Conservation (phyloP, 2,888 invertebrate genomes). For the Drosophila eohydei region DNA sequence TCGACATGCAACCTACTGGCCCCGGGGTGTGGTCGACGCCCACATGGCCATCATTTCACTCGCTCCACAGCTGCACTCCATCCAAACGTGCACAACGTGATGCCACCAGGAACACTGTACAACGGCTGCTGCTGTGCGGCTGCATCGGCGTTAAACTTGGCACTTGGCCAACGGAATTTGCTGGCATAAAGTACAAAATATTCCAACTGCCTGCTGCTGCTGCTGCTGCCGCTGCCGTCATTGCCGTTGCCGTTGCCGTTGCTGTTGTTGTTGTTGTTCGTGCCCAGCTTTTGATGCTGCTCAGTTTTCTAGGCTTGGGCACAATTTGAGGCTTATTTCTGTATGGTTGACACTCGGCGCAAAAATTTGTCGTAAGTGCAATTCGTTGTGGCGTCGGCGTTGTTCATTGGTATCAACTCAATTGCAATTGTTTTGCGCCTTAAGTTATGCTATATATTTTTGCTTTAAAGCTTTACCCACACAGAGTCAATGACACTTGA, state of each 20-base stretch:
- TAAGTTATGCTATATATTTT: slow-evolving; percentile 43
- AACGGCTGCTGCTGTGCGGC: slow-evolving; percentile 58
- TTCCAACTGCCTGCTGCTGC: slow-evolving; percentile 54
- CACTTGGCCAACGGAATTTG: slow-evolving; percentile 76
- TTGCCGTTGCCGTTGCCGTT: not conserved
- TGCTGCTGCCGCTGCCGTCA: slow-evolving; percentile 3
- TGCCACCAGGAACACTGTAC: slow-evolving; percentile 20
- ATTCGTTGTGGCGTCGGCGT: slow-evolving; percentile 69
- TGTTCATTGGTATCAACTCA: slow-evolving; percentile 59
- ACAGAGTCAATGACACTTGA: slow-evolving; percentile 50
- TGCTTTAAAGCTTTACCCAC: slow-evolving; percentile 24
- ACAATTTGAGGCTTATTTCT: slow-evolving; percentile 74
- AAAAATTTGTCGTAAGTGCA: slow-evolving; percentile 76
- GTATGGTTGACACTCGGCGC: slow-evolving; percentile 68
- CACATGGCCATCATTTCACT: slow-evolving; percentile 30
- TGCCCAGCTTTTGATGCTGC: slow-evolving; percentile 16
- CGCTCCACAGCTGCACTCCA: slow-evolving; percentile 11
- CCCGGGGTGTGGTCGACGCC: slow-evolving; percentile 59
- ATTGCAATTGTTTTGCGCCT: slow-evolving; percentile 63
- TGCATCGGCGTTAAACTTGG: slow-evolving; percentile 73
- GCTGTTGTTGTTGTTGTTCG: slow-evolving; percentile 2
- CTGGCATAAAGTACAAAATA: slow-evolving; percentile 78
- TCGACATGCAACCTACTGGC: slow-evolving; percentile 72
- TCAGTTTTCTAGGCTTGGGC: slow-evolving; percentile 37
- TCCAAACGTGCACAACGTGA: slow-evolving; percentile 39